Percentiles rank a stretch among this genome's conserved stretches.
phyloP scores from a whole-genome alignment of 2,797 vertebrate genomes.

The Bufotes viridis region DNA sequence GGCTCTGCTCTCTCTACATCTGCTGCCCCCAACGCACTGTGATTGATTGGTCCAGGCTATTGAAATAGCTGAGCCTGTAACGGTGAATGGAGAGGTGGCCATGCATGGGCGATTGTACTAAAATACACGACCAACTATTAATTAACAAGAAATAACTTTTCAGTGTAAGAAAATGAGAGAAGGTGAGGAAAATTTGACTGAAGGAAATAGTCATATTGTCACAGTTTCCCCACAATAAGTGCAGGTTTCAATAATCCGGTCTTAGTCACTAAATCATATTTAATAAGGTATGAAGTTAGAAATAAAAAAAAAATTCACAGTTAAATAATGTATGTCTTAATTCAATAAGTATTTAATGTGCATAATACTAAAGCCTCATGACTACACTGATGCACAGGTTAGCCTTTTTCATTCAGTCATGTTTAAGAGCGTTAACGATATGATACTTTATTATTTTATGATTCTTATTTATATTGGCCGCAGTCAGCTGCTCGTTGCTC shows the following conservation, averaged over 20 bases:
- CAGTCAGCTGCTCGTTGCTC: background rate
- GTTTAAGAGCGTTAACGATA: constrained; percentile 12
- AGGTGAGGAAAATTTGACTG: background rate
- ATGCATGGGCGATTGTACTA: too few species aligned
- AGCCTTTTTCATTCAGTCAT: background rate
- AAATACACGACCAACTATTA: too few species aligned
- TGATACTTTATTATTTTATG: background rate
- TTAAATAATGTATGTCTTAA: background rate
- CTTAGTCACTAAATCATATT: background rate
- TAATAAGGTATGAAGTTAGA: too few species aligned
- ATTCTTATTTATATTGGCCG: constrained; percentile 27
- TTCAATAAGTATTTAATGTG: background rate
- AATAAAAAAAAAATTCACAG: background rate
- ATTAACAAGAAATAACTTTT: too few species aligned
- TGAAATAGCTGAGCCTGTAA: too few species aligned
- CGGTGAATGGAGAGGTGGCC: too few species aligned
- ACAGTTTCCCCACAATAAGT: background rate
- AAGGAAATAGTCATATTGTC: background rate
- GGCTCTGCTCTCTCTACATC: too few species aligned
- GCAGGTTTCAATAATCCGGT: background rate
- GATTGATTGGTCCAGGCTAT: too few species aligned
- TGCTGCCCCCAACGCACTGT: too few species aligned
- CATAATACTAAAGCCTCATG: background rate
- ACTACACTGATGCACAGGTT: background rate
- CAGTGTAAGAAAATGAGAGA: background rate